Conservation (phyloP, 2,113 vertebrate species). For the Onychostruthus taczanowskii region DNA sequence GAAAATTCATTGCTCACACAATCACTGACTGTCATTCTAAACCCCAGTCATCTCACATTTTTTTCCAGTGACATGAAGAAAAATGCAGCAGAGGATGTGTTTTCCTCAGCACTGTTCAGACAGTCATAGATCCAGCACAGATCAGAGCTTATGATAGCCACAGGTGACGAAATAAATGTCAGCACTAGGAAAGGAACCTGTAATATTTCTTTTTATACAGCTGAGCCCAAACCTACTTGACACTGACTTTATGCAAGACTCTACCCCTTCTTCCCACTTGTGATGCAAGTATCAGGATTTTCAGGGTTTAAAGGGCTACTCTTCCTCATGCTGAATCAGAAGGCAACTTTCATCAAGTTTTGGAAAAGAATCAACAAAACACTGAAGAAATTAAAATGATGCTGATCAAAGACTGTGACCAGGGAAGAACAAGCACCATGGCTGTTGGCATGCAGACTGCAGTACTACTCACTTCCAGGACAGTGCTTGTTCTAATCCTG, state of each 20-base stretch:
- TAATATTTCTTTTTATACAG: background rate
- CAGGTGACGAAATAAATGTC: background rate
- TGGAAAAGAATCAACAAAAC: background rate
- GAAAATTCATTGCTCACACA: background rate
- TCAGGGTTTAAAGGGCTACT: background rate
- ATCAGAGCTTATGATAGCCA: background rate
- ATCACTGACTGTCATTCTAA: background rate
- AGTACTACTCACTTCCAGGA: slow-evolving; percentile 89
- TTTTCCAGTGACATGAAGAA: background rate
- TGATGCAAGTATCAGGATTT: background rate
- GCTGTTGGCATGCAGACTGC: background rate
- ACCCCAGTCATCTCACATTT: background rate
- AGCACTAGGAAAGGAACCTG: background rate
- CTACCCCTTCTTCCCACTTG: background rate
- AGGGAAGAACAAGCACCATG: background rate
- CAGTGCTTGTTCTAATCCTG: slow-evolving; percentile 87
- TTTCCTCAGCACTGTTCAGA: background rate
- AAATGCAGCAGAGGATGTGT: background rate
- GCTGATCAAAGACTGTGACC: background rate
- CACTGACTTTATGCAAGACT: background rate
- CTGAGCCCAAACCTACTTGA: background rate
- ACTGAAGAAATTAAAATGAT: background rate
- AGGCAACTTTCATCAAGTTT: background rate
- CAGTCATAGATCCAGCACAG: background rate
- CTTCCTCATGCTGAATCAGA: background rate